Conservation (phyloP, 2,888 invertebrate species). For the Lochmaea capreae region DNA sequence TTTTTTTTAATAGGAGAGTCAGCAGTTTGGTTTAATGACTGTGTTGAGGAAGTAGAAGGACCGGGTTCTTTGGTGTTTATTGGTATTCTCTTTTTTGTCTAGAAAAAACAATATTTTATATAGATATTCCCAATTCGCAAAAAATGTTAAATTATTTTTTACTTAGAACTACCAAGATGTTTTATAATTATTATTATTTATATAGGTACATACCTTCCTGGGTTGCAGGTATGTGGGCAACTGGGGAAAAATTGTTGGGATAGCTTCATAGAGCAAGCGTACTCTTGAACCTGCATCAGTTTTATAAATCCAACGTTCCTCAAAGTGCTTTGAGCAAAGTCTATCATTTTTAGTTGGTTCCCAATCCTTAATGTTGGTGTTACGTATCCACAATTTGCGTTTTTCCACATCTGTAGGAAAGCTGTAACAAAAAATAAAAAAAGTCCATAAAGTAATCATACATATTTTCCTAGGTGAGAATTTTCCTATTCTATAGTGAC, state of each 20-base stretch:
- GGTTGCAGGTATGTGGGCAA: slow-evolving; percentile 15
- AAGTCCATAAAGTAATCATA: too few relatives aligned
- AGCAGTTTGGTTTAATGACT: too few relatives aligned
- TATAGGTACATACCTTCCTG: background rate
- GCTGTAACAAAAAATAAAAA: too few relatives aligned
- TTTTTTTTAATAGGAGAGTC: background rate
- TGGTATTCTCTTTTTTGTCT: background rate
- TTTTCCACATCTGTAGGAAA: too few relatives aligned
- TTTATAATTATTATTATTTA: background rate
- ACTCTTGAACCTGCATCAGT: slow-evolving; percentile 23
- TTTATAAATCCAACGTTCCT: slow-evolving; percentile 30
- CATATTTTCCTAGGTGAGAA: too few relatives aligned
- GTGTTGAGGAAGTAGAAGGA: too few relatives aligned
- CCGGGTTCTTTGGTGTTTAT: background rate
- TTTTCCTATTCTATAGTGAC: too few relatives aligned
- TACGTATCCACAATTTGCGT: too few relatives aligned
- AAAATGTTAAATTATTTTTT: background rate
- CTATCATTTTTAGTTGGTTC: slow-evolving; percentile 23
- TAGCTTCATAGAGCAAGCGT: slow-evolving; percentile 23
- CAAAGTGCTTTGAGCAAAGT: slow-evolving; percentile 38
- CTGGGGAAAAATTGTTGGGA: slow-evolving; percentile 33
- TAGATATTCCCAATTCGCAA: too few relatives aligned
- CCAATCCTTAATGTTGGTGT: slow-evolving; percentile 3
- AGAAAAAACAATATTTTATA: too few relatives aligned
- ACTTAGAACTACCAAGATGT: background rate